Conservation (phyloP, 2,113 vertebrate species). For the Alethe castanea region DNA sequence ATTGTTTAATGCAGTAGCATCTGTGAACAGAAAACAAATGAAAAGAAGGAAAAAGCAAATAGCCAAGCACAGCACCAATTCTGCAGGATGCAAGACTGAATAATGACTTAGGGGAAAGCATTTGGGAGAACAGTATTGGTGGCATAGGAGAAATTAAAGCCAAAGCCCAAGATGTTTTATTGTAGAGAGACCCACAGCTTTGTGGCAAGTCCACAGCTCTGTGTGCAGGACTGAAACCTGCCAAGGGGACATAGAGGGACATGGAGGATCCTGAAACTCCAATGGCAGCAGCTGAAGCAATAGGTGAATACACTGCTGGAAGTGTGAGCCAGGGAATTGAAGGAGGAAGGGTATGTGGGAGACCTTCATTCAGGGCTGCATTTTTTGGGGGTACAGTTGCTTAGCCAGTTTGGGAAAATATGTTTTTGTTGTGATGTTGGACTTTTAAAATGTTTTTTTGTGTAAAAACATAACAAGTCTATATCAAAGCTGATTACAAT, state of each 20-base stretch:
- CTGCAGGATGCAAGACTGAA: not conserved
- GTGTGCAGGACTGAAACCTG: not conserved
- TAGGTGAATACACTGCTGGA: not conserved
- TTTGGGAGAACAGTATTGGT: not conserved
- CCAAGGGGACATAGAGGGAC: not conserved
- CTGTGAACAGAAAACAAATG: not conserved
- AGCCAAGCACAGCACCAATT: not conserved
- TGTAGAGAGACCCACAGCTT: not conserved
- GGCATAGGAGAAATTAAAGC: not conserved
- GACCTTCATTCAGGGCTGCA: not conserved
- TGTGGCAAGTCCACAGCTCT: fast-evolving
- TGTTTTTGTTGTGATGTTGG: not conserved
- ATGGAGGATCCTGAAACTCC: not conserved
- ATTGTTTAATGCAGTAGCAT: not conserved
- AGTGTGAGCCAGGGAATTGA: not conserved
- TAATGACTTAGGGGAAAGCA: not conserved
- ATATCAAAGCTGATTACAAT: not conserved
- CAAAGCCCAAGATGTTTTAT: not conserved
- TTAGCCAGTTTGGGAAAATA: not conserved
- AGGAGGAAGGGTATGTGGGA: not conserved
- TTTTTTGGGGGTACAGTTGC: not conserved
- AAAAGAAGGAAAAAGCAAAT: not conserved
- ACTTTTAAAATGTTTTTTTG: not conserved
- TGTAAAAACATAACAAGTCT: not conserved
- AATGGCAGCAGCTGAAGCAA: not conserved